These are phyloP conservation scores for Nomada lathburiana DNA, from an alignment of 2,888 invertebrate species.

Conservation along the genomic window DNA sequence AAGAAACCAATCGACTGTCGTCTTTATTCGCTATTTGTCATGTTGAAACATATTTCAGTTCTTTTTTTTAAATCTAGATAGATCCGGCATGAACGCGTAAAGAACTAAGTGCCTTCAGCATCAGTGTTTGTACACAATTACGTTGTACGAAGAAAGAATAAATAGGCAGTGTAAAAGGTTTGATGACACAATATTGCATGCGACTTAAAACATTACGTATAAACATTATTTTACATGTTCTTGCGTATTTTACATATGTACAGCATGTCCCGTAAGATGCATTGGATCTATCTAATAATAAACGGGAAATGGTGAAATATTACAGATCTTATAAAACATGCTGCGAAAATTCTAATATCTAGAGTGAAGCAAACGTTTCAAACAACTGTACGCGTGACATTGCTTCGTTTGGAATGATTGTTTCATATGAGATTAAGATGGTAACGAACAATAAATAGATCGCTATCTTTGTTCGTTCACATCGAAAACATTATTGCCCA, in stretches of 20 bases:
- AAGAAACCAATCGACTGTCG: slow-evolving; percentile 49
- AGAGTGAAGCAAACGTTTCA: too few relatives aligned
- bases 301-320: not conserved
- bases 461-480: slow-evolving; percentile 5
- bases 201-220: slow-evolving; percentile 52
- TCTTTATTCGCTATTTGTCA: slow-evolving; percentile 56
- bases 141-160: slow-evolving; percentile 62
- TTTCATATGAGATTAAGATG: slow-evolving; percentile 33
- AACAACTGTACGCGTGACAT: slow-evolving; percentile 9
- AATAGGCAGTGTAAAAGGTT: slow-evolving; percentile 70
- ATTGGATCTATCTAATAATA: slow-evolving; percentile 1
- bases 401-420: slow-evolving; percentile 54
- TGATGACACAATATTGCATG: slow-evolving; percentile 53
- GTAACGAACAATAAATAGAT: slow-evolving; percentile 14
- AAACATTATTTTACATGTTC: slow-evolving; percentile 51
- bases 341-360: not conserved
- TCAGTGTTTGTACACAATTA: slow-evolving; percentile 44
- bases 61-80: not conserved
- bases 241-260: slow-evolving; percentile 48
- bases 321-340: slow-evolving; percentile 9
- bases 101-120: slow-evolving; percentile 43
- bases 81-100: slow-evolving; percentile 21
- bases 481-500: not conserved
- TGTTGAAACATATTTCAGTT: slow-evolving; percentile 39
- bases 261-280: slow-evolving; percentile 31